These are phyloP conservation scores for Eupithecia subfuscata DNA, from an alignment of 2,888 invertebrate genomes.

Conservation along the genomic window DNA sequence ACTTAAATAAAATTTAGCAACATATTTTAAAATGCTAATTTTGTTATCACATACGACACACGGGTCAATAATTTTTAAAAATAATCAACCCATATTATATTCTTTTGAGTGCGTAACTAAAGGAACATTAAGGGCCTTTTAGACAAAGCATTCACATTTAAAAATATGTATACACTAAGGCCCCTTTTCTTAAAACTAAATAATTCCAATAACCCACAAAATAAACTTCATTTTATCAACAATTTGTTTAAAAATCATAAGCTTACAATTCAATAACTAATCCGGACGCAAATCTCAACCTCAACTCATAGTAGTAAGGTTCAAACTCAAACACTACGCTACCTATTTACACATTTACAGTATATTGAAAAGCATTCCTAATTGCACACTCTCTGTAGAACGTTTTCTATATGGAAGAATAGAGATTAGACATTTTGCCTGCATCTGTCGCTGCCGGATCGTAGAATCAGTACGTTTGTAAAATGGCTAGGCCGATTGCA, in stretches of 20 bases:
- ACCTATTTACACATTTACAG: slow-evolving; percentile 55
- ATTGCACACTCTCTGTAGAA: background rate
- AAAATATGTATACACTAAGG: slow-evolving; percentile 1
- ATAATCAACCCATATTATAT: background rate
- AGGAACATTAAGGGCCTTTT: slow-evolving; percentile 12
- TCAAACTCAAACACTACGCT: slow-evolving; percentile 34
- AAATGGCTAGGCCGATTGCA: no score
- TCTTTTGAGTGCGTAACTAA: background rate
- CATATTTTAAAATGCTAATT: background rate
- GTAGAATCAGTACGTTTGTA: no score
- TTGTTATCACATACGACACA: background rate
- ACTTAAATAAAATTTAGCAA: background rate
- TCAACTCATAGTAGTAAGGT: slow-evolving; percentile 28
- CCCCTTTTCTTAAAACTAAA: slow-evolving; percentile 17
- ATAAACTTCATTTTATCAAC: slow-evolving; percentile 5
- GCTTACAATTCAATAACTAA: slow-evolving; percentile 11
- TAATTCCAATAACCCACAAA: slow-evolving; percentile 22
- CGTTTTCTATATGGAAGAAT: background rate
- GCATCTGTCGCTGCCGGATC: no score
- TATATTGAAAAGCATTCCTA: slow-evolving; percentile 32
- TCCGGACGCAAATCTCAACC: slow-evolving; percentile 31
- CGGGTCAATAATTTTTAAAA: background rate
- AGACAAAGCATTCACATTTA: background rate
- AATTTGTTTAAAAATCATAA: slow-evolving; percentile 7
- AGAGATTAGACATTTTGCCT: background rate